phyloP scores from a whole-genome alignment of 2,113 vertebrate genomes.

The Numenius arquata region DNA sequence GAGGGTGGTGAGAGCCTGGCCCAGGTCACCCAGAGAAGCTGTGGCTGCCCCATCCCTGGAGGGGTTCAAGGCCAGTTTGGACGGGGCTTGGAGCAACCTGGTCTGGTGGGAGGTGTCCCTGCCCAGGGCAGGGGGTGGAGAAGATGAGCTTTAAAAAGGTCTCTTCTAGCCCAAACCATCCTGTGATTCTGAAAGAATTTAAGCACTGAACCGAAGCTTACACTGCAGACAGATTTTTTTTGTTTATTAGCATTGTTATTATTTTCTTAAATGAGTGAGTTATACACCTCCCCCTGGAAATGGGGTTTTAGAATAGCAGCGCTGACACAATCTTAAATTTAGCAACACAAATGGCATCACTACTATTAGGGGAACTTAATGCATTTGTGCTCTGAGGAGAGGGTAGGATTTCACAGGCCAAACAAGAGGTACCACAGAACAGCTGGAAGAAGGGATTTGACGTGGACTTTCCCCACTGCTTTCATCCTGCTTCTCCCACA shows the following conservation, averaged over 20 bases:
- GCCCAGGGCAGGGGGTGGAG: neutral
- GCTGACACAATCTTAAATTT: neutral
- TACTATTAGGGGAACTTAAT: neutral
- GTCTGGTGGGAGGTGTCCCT: neutral
- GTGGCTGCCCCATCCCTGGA: neutral
- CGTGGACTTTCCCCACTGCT: neutral
- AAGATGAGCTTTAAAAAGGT: neutral
- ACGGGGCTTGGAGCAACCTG: neutral
- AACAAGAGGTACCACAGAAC: neutral
- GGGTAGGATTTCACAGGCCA: neutral
- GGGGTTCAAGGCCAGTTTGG: neutral
- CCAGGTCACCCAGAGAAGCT: too few species aligned
- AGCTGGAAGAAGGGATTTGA: neutral
- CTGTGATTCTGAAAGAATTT: neutral
- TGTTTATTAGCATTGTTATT: neutral
- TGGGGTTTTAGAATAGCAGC: neutral
- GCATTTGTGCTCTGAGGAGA: neutral
- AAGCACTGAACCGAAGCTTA: neutral
- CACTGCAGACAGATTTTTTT: neutral
- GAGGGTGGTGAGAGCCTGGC: too few species aligned
- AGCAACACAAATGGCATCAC: neutral
- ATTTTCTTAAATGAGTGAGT: neutral
- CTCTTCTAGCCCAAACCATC: neutral
- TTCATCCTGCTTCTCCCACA: neutral
- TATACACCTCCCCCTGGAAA: neutral